Evolutionary conservation across 2,888 invertebrate species (phyloP).

Genomic region (Tinea semifulvella): DNA sequence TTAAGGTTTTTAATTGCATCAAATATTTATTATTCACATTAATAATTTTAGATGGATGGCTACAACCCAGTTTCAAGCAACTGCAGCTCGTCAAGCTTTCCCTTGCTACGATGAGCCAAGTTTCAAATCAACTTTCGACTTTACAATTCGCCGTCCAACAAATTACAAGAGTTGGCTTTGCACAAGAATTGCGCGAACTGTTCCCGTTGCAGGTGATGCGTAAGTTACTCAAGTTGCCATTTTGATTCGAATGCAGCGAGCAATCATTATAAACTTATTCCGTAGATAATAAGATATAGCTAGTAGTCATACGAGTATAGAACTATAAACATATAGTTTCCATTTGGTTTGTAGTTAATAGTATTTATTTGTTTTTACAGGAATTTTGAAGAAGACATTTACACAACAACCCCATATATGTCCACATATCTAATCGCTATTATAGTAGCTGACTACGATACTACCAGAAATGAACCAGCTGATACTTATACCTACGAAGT

Average conservation of each 20-base stretch:
- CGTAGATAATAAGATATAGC: no score
- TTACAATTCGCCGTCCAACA: constrained; percentile 69
- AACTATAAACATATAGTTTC: background rate
- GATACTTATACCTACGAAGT: constrained; percentile 36
- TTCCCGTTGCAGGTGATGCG: background rate
- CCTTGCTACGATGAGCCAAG: constrained; percentile 86
- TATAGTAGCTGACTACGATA: constrained; percentile 70
- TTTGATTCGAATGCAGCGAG: no score
- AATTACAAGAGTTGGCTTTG: constrained; percentile 62
- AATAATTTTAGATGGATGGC: constrained; percentile 67
- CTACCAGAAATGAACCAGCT: constrained; percentile 15
- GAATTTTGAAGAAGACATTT: constrained; percentile 37
- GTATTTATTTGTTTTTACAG: constrained; percentile 25
- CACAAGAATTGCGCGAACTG: constrained; percentile 57
- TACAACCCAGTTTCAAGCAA: constrained; percentile 75
- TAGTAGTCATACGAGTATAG: no score
- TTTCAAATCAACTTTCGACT: constrained; percentile 79
- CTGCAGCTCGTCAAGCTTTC: constrained; percentile 74
- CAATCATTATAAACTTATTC: no score
- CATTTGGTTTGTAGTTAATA: no score
- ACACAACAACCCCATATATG: constrained; percentile 52
- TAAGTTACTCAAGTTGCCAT: background rate
- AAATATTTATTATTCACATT: no score
- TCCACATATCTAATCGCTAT: constrained; percentile 78
- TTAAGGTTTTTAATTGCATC: no score